Conservation (phyloP, 2,888 invertebrate genomes). For the Cyclophora punctaria region DNA sequence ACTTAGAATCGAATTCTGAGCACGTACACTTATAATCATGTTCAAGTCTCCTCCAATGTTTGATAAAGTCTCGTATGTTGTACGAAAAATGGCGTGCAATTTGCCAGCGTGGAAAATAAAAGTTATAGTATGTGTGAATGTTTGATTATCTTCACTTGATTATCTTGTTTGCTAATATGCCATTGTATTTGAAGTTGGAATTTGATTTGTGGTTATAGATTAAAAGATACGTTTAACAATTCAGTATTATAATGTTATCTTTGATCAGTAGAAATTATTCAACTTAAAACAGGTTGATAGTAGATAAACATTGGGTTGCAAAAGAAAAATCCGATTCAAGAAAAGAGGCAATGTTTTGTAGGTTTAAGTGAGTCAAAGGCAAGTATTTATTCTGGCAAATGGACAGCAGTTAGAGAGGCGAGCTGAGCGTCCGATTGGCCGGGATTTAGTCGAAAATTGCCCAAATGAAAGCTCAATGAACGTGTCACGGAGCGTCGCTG, state of each 20-base stretch:
- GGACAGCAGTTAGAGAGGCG: conserved; percentile 42
- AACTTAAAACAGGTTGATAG: too few species aligned
- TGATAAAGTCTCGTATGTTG: conserved; percentile 61
- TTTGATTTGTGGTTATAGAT: conserved; percentile 15
- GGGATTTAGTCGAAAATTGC: conserved; percentile 71
- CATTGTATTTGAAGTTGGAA: conserved; percentile 20
- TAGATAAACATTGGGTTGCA: too few species aligned
- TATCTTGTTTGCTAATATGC: conserved; percentile 22
- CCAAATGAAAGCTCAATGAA: conserved; percentile 74
- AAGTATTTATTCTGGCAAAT: conserved; percentile 47
- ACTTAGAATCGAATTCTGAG: conserved; percentile 49
- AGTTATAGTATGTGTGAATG: conserved; percentile 26
- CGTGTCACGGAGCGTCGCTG: conserved; percentile 65
- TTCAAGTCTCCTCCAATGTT: conserved; percentile 64
- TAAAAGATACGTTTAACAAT: conserved; percentile 9
- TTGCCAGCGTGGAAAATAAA: conserved; percentile 38
- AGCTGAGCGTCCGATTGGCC: conserved; percentile 51
- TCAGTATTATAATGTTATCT: too few species aligned
- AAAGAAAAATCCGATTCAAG: background rate
- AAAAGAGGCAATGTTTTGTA: conserved; percentile 13
- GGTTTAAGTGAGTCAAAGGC: conserved; percentile 29
- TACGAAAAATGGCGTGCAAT: conserved; percentile 57
- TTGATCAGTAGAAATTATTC: too few species aligned
- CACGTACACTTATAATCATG: conserved; percentile 72
- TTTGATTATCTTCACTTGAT: conserved; percentile 21